A percentile compares a stretch with the other conserved stretches of the same genome.
Conservation (phyloP, 92 coral and sea anemone species). For the Anthopleura xanthogrammica region DNA sequence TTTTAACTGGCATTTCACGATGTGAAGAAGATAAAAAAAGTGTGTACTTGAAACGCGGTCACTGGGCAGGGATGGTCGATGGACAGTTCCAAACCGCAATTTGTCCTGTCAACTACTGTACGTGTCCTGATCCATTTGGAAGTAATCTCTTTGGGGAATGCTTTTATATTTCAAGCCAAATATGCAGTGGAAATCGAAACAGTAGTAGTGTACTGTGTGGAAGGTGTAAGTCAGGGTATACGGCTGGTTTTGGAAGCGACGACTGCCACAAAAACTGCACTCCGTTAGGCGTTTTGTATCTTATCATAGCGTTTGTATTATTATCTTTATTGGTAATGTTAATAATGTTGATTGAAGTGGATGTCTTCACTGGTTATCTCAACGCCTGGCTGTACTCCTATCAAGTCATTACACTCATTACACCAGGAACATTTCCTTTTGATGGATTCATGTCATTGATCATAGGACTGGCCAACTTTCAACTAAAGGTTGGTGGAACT, state of each 20-base stretch:
- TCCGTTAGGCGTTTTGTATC: constrained; percentile 47
- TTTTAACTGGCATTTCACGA: constrained; percentile 55
- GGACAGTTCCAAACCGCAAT: constrained; percentile 63
- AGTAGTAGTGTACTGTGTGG: constrained; percentile 74
- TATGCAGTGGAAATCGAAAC: constrained; percentile 65
- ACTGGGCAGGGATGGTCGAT: constrained; percentile 82
- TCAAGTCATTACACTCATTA: constrained; percentile 62
- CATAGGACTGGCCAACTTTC: constrained; percentile 73
- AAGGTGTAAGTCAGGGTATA: constrained; percentile 40
- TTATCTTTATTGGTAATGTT: constrained; percentile 49
- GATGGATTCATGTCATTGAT: constrained; percentile 77
- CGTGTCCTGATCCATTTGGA: constrained; percentile 39
- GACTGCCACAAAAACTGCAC: constrained; percentile 49
- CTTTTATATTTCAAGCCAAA: constrained; percentile 29
- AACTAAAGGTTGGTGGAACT: constrained; percentile 47
- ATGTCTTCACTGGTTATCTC: constrained; percentile 81
- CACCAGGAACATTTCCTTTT: constrained; percentile 56
- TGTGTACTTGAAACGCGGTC: constrained; percentile 70
- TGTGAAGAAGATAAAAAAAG: constrained; percentile 63
- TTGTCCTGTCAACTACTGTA: constrained; percentile 83
- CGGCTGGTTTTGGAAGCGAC: constrained; percentile 67
- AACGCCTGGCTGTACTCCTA: constrained; percentile 93
- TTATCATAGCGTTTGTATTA: constrained; percentile 47
- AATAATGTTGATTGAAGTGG: constrained; percentile 67
- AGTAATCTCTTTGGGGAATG: constrained; percentile 45